Conservation (phyloP, 2,888 invertebrate genomes). For the Hoplodrina blanda region DNA sequence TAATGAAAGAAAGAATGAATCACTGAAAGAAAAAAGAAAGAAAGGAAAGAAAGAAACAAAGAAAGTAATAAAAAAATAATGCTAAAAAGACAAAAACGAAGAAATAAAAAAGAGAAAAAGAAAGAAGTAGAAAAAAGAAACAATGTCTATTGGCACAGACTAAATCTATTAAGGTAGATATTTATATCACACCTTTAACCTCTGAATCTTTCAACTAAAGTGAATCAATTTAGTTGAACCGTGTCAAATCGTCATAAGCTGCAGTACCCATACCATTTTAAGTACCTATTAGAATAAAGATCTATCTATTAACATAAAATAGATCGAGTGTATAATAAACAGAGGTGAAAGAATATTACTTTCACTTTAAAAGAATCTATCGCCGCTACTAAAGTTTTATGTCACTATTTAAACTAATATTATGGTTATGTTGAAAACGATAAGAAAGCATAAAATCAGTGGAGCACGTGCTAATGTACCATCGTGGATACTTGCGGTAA, state of each 20-base stretch:
- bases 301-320: conserved; percentile 16
- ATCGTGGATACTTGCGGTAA: too few relatives aligned
- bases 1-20: too few relatives aligned
- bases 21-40: too few relatives aligned
- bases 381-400: conserved; percentile 32
- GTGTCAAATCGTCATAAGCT: background rate
- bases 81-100: too few relatives aligned
- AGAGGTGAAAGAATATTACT: background rate
- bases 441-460: conserved; percentile 2
- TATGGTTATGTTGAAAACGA: background rate
- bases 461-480: too few relatives aligned
- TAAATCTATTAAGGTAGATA: too few relatives aligned
- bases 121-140: too few relatives aligned
- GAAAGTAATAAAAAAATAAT: too few relatives aligned
- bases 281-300: background rate
- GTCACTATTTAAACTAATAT: background rate
- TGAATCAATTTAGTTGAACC: background rate
- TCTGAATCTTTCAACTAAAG: background rate
- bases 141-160: too few relatives aligned
- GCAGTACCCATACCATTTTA: conserved; percentile 2
- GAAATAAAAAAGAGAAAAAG: too few relatives aligned
- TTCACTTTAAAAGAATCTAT: background rate
- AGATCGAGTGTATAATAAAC: conserved; percentile 13
- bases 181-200: background rate
- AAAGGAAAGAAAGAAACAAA: too few relatives aligned